A percentile compares a stretch with the other conserved stretches of the same genome.
Conservation (phyloP, 1,140 invertebrate species). For the Cecropterus lyciades region DNA sequence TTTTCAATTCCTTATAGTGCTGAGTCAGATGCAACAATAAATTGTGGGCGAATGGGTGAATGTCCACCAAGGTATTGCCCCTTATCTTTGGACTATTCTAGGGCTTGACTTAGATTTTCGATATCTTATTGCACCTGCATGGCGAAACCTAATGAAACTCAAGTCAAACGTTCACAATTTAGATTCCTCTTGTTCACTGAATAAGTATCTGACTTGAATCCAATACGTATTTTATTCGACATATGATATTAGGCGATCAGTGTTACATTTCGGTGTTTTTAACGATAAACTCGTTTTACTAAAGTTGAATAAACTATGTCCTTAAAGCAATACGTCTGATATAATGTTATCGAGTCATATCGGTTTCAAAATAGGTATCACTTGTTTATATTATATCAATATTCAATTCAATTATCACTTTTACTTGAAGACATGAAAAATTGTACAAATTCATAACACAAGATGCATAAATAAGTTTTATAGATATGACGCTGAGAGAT, state of each 20-base stretch:
- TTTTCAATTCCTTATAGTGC: constrained; percentile 16
- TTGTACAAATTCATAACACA: no score
- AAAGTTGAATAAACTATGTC: constrained; percentile 11
- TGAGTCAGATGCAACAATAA: constrained; percentile 33
- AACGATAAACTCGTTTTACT: constrained; percentile 15
- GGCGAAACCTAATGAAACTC: constrained; percentile 24
- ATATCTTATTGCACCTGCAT: constrained; percentile 29
- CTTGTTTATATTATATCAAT: constrained; percentile 8
- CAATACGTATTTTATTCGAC: constrained; percentile 28
- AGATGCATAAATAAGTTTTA: no score
- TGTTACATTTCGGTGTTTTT: constrained; percentile 23
- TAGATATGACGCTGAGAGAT: no score
- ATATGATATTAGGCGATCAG: constrained; percentile 26
- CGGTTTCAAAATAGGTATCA: constrained; percentile 10
- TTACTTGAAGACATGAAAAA: no score
- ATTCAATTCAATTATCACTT: neutral
- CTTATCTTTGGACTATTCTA: constrained; percentile 24
- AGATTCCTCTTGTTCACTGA: constrained; percentile 34
- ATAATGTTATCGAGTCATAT: constrained; percentile 6
- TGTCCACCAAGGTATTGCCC: constrained; percentile 35
- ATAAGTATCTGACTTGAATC: constrained; percentile 30
- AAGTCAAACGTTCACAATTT: constrained; percentile 31
- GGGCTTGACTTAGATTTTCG: constrained; percentile 10
- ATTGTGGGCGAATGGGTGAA: constrained; percentile 44
- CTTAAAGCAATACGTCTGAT: constrained; percentile 11